Percentiles rank a stretch among this genome's conserved stretches.
These are phyloP conservation scores for Chloroceryle inda DNA, from an alignment of 2,797 vertebrate genomes.

Conservation along the genomic window DNA sequence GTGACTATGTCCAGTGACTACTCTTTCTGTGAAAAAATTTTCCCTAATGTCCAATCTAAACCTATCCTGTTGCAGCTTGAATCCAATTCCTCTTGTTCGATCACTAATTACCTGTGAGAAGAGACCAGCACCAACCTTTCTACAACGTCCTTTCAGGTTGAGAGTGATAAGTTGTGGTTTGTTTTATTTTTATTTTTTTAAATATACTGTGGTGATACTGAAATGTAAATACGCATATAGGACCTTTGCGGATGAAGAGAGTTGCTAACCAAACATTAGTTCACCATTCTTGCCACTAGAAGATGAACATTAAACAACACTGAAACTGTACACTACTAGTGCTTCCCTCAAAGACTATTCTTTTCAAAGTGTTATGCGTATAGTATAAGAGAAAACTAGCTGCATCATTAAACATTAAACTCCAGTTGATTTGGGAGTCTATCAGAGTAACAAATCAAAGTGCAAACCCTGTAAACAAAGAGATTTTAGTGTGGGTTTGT, in stretches of 20 bases:
- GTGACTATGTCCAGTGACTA: too few species aligned
- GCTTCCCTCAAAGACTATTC: not conserved
- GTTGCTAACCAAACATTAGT: not conserved
- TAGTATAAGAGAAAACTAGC: not conserved
- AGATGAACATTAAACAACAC: not conserved
- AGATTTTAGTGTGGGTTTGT: not conserved
- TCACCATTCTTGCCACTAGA: not conserved
- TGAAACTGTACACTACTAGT: not conserved
- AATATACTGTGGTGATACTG: not conserved
- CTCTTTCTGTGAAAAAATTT: too few species aligned
- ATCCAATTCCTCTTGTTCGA: too few species aligned
- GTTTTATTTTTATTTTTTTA: not conserved
- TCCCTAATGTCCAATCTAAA: too few species aligned
- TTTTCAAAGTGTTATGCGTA: not conserved
- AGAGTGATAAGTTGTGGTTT: too few species aligned
- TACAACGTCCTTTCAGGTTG: too few species aligned
- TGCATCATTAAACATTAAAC: not conserved
- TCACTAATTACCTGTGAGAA: too few species aligned
- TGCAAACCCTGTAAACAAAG: not conserved
- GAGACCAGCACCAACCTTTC: too few species aligned
- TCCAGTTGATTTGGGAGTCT: not conserved
- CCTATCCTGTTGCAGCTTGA: too few species aligned
- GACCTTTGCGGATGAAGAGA: not conserved
- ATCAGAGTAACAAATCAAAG: not conserved
- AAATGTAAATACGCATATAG: not conserved